phyloP scores from a whole-genome alignment of 2,797 vertebrate genomes.

The Propithecus deckenii region DNA sequence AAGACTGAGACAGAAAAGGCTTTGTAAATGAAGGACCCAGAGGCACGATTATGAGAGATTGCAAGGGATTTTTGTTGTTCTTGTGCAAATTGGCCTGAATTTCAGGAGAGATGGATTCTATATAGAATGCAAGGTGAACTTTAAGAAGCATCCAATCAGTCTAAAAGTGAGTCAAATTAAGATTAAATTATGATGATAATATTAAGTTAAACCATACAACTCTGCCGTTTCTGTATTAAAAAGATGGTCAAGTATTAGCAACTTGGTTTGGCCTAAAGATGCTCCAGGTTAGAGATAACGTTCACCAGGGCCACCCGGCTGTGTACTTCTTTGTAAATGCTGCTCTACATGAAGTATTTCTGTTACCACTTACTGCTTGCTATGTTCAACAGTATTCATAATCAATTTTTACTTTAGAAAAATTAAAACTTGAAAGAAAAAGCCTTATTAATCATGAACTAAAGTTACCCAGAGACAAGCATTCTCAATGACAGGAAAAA shows the following conservation, averaged over 20 bases:
- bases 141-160: neutral
- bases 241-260: neutral
- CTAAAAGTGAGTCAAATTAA: neutral
- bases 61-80: neutral
- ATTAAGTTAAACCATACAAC: neutral
- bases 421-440: neutral
- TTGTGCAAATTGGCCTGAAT: neutral
- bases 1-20: neutral
- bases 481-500: neutral
- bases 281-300: neutral
- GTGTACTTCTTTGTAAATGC: neutral
- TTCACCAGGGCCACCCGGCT: neutral
- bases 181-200: neutral
- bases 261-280: neutral
- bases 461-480: neutral
- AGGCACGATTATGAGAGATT: neutral
- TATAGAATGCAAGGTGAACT: neutral
- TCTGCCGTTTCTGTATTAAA: neutral
- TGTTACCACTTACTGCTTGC: neutral
- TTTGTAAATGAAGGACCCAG: neutral
- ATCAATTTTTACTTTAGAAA: neutral
- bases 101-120: neutral
- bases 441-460: neutral
- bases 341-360: neutral
- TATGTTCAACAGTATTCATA: neutral